phyloP scores from a whole-genome alignment of 2,113 vertebrate species.

The Ia io region DNA sequence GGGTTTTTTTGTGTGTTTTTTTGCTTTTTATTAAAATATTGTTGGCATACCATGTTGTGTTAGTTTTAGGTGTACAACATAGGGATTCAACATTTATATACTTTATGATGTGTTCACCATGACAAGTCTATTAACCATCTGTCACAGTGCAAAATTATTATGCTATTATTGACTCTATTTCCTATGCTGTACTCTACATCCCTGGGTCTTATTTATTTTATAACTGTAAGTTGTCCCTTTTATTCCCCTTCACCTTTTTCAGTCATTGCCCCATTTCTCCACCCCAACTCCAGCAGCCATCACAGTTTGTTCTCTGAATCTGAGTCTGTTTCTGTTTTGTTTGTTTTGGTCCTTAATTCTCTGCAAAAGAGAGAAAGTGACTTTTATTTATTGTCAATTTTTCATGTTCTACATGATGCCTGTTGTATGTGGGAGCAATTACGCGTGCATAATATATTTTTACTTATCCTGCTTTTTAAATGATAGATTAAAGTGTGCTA shows the following conservation, averaged over 20 bases:
- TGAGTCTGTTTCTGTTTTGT: not conserved
- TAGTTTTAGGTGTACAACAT: no score
- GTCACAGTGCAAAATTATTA: not conserved
- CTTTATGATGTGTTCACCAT: not conserved
- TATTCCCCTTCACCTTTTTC: not conserved
- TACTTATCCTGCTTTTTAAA: not conserved
- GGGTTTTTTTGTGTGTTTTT: no score
- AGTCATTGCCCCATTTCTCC: no score
- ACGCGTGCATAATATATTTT: not conserved
- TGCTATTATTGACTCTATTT: not conserved
- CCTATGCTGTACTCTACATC: not conserved
- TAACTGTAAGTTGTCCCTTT: not conserved
- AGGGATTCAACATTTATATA: not conserved
- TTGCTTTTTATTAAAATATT: not conserved
- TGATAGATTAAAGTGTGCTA: not conserved
- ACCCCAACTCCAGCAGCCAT: not conserved
- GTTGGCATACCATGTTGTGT: not conserved
- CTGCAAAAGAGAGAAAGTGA: not conserved
- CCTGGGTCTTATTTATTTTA: not conserved
- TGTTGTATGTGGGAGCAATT: not conserved
- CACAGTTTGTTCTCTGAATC: not conserved
- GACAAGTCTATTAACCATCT: not conserved
- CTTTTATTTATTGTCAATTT: constrained; percentile 17
- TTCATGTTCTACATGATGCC: not conserved
- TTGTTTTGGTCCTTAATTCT: constrained; percentile 27